These are phyloP conservation scores for Idaea straminata DNA, from an alignment of 2,888 invertebrate genomes.

Conservation along the genomic window DNA sequence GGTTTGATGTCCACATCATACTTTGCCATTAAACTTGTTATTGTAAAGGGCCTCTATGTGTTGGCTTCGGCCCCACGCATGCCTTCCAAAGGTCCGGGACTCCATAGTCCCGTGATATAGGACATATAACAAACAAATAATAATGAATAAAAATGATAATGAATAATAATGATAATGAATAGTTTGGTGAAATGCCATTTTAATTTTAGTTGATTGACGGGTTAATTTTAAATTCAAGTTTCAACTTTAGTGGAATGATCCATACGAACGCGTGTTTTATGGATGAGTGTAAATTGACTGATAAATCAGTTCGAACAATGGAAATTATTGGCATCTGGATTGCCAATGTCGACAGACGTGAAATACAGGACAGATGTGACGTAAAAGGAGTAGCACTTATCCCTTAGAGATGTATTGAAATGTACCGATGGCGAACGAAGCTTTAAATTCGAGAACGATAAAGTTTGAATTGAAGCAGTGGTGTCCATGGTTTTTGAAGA, in stretches of 20 bases:
- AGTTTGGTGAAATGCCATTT: too few species aligned
- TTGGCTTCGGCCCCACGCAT: too few species aligned
- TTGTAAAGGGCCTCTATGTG: too few species aligned
- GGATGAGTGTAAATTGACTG: constrained; percentile 36
- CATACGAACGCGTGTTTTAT: constrained; percentile 38
- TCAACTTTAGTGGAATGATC: constrained; percentile 31
- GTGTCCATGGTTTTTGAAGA: not conserved
- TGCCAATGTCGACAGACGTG: constrained; percentile 31
- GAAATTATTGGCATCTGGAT: constrained; percentile 33
- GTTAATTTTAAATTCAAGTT: constrained; percentile 27
- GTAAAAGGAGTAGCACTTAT: too few species aligned
- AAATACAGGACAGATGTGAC: constrained; percentile 25
- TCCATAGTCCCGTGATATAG: too few species aligned
- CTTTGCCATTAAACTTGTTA: too few species aligned
- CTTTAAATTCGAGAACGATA: constrained; percentile 6
- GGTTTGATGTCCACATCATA: too few species aligned
- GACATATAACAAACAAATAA: too few species aligned
- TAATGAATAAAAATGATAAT: too few species aligned
- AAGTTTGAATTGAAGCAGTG: constrained; percentile 1
- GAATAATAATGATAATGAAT: too few species aligned
- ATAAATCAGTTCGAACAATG: constrained; percentile 47
- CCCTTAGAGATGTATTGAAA: too few species aligned
- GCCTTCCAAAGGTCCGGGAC: too few species aligned
- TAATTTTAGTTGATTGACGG: constrained; percentile 24
- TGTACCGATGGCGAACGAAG: constrained; percentile 7